These are phyloP conservation scores for Scolanthus callimorphus DNA, from an alignment of 92 coral and sea anemone species.

Conservation along the genomic window DNA sequence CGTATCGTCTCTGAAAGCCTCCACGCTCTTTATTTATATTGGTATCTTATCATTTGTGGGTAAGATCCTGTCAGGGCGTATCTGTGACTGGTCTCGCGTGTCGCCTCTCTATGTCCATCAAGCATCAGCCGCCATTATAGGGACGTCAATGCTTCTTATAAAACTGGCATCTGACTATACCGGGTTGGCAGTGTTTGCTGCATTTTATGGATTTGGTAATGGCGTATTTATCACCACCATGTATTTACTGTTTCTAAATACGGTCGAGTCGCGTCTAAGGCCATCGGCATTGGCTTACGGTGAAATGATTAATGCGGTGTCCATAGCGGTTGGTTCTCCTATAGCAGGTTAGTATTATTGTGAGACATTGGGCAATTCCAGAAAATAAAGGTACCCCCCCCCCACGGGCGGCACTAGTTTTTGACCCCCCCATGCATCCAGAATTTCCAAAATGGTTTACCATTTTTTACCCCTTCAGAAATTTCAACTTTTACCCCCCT, in stretches of 20 bases:
- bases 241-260: conserved; percentile 25
- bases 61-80: conserved; percentile 42
- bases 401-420: no score
- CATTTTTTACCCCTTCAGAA: no score
- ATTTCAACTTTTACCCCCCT: no score
- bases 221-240: conserved; percentile 31
- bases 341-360: no score
- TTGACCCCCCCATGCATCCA: no score
- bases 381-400: no score
- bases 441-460: no score
- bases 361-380: no score
- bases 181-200: conserved; percentile 25
- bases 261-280: conserved; percentile 29
- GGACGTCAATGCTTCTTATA: conserved; percentile 14
- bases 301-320: conserved; percentile 8
- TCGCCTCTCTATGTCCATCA: conserved; percentile 14
- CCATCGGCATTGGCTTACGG: conserved; percentile 45
- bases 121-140: conserved; percentile 19
- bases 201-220: conserved; percentile 34
- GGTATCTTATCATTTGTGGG: conserved; percentile 60
- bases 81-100: conserved; percentile 37
- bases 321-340: conserved; percentile 38
- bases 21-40: conserved; percentile 55
- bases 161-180: conserved; percentile 12
- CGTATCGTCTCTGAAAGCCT: conserved; percentile 41